These are phyloP conservation scores for Paedocypris micromegethes DNA, from an alignment of 2,797 vertebrate species.

Conservation along the genomic window DNA sequence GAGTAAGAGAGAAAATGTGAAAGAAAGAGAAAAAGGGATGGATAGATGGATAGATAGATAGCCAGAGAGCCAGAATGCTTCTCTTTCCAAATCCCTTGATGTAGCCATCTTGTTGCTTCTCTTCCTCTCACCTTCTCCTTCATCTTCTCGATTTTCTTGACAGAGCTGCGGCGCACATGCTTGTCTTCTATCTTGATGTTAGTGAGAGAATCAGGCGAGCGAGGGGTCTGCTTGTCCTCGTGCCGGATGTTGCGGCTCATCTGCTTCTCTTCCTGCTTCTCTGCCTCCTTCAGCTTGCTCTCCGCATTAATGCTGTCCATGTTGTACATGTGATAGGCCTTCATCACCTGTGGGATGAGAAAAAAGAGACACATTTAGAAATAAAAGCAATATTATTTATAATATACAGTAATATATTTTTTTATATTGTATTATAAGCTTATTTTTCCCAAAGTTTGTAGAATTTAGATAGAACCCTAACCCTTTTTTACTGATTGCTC, in stretches of 20 bases:
- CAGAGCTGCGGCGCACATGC: slow-evolving; percentile 88
- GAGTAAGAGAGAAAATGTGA: no score
- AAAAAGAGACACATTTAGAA: neutral
- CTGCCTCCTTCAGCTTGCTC: slow-evolving; percentile 96
- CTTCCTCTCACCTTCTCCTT: slow-evolving; percentile 85
- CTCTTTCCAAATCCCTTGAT: neutral
- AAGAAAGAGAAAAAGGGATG: no score
- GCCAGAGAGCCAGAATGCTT: no score
- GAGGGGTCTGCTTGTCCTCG: slow-evolving; percentile 87
- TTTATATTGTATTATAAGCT: no score
- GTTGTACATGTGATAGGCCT: slow-evolving; percentile 98
- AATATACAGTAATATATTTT: no score
- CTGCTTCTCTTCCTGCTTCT: slow-evolving; percentile 99
- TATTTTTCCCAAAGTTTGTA: no score
- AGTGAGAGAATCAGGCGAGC: slow-evolving; percentile 87
- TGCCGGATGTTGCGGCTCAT: slow-evolving; percentile 89
- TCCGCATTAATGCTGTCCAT: slow-evolving; percentile 96
- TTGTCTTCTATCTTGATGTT: slow-evolving; percentile 88
- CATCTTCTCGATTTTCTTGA: slow-evolving; percentile 99
- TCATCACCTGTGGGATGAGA: slow-evolving; percentile 83
- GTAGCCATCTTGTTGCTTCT: neutral
- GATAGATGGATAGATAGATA: no score
- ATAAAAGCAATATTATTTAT: no score
- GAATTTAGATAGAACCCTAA: no score
- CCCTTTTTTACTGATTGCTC: no score